Percentiles rank a stretch among this genome's conserved stretches.
Conservation (phyloP, 2,888 invertebrate species). For the Clistopyga incitator region DNA sequence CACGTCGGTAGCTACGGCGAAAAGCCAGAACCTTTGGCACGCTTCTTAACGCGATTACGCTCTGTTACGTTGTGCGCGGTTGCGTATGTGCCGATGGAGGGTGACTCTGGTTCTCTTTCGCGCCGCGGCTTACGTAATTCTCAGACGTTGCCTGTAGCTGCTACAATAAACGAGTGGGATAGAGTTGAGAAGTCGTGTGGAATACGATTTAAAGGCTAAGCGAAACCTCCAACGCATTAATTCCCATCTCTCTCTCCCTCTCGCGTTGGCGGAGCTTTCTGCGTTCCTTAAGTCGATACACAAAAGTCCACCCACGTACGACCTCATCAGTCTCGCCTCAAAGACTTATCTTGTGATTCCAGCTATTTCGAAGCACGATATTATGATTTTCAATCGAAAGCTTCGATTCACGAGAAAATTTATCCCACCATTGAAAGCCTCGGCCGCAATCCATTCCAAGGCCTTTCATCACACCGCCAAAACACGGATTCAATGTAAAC, state of each 20-base stretch:
- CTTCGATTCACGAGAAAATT: background rate
- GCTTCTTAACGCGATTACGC: slow-evolving; percentile 50
- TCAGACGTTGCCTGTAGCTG: background rate
- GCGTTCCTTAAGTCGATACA: slow-evolving; percentile 14
- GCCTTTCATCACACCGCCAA: slow-evolving; percentile 38
- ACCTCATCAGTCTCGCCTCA: slow-evolving; percentile 16
- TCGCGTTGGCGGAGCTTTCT: too few relatives aligned
- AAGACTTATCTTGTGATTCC: background rate
- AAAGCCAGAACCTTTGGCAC: slow-evolving; percentile 36
- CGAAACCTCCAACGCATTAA: too few relatives aligned
- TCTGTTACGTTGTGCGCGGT: slow-evolving; percentile 39
- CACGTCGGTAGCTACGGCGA: background rate
- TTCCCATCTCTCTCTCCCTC: too few relatives aligned
- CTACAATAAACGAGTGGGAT: background rate
- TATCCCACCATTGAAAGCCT: background rate
- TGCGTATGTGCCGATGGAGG: slow-evolving; percentile 25
- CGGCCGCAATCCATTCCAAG: background rate
- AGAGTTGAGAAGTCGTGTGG: background rate
- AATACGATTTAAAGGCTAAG: background rate
- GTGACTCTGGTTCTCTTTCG: slow-evolving; percentile 18
- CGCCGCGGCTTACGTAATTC: slow-evolving; percentile 12
- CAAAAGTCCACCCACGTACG: slow-evolving; percentile 50
- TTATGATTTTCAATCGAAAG: background rate
- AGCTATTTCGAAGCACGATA: slow-evolving; percentile 17
- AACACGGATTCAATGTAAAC: slow-evolving; percentile 41